Percentiles rank a stretch among this genome's conserved stretches.
Evolutionary conservation across 2,113 vertebrate genomes (phyloP).

Genomic region (Syrmaticus mikado): DNA sequence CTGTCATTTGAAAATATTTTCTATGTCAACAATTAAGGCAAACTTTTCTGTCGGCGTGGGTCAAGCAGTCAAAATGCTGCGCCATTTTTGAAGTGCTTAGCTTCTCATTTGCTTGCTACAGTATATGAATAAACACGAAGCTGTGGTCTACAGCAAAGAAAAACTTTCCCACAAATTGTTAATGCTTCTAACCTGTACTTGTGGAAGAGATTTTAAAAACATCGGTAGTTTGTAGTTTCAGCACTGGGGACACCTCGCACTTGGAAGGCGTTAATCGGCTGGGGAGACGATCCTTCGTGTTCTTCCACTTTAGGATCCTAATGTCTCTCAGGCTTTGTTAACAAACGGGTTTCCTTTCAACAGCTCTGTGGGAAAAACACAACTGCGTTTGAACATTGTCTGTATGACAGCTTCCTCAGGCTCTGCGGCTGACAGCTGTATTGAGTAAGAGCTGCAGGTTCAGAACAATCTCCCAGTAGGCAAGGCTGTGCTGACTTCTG

Average conservation of each 20-base stretch:
- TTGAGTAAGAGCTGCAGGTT: constrained; percentile 36
- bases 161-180: constrained; percentile 60
- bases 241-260: neutral
- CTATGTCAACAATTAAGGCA: constrained; percentile 36
- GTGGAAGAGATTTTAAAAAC: neutral
- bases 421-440: constrained; percentile 15
- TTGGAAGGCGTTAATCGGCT: neutral
- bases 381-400: constrained; percentile 48
- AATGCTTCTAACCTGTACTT: neutral
- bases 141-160: constrained; percentile 17
- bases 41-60: constrained; percentile 35
- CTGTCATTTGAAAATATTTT: constrained; percentile 58
- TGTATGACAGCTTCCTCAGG: constrained; percentile 55
- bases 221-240: neutral
- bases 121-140: constrained; percentile 55
- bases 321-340: neutral
- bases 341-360: constrained; percentile 27
- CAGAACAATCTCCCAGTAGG: constrained; percentile 28
- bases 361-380: constrained; percentile 53
- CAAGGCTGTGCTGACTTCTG: constrained; percentile 11
- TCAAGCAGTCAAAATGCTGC: constrained; percentile 52
- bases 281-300: neutral
- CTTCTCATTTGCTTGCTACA: constrained; percentile 60
- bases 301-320: neutral
- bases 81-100: constrained; percentile 48